Evolutionary conservation across 2,113 vertebrate genomes (phyloP), one percentile per base, ranked within the genome.

Genomic region (Albula glossodonta): DNA sequence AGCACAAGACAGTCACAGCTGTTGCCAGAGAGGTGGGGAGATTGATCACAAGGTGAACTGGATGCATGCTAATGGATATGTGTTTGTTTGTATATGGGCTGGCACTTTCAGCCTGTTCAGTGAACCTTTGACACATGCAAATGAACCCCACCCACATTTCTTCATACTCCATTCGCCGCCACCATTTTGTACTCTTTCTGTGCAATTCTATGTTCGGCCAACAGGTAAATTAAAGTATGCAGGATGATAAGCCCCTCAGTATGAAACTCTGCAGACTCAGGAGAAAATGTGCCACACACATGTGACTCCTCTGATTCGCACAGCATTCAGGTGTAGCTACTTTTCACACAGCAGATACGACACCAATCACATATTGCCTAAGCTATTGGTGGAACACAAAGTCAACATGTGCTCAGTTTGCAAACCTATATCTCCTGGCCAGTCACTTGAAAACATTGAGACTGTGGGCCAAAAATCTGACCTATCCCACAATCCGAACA

Each of bases 41-140:
- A 79, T 49, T 79, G 49, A 79, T 49, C 41, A 48, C 78, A 13
- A 79, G 12, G 41, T 49, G 41, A 49, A 13, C 7, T 17, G 50
- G 49, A 79, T 79, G 78, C 49, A 49, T 79, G 78, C 78, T 79
- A 79, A 79, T 79, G 31, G 70, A n/a, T 74, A n/a, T 31, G 70
- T 74, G 22, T 31, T 74, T 31, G 70, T 10, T 12, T n/a, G 70
- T 31, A 13, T 49, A 79, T 15, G 19, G 78, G 48, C 49, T 79
- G 78, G 50, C 31, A 79, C 5, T 17, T 50, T 79, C 49, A 50
- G 49, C 78, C 50, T 79, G 78, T 79, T 79, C 78, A 49, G 78
- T 17, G 49, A 49, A 49, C 41, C 78, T 49, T 50, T 49, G 15
- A 79, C 78, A 79, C 78, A 79, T 48, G 78, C 78, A 79, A 79